A percentile compares a stretch with the other conserved stretches of the same genome.
Conservation (phyloP, 2,888 invertebrate genomes). For the Drosophila maculinotata region DNA sequence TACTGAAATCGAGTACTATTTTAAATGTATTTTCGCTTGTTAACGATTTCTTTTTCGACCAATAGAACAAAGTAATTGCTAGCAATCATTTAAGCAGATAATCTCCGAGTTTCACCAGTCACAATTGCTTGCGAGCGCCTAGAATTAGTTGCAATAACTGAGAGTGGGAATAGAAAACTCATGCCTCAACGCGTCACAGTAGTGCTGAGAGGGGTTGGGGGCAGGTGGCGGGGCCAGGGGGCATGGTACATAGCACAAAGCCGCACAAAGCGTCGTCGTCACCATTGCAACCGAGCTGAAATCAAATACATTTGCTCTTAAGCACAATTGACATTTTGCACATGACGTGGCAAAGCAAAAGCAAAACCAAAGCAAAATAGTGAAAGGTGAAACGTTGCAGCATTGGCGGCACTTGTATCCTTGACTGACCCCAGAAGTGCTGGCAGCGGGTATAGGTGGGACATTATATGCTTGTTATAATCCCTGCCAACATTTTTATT, state of each 20-base stretch:
- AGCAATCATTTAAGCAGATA: slow-evolving; percentile 26
- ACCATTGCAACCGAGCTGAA: slow-evolving; percentile 57
- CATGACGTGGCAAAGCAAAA: slow-evolving; percentile 68
- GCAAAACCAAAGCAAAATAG: slow-evolving; percentile 47
- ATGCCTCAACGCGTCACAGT: slow-evolving; percentile 36
- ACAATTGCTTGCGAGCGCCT: slow-evolving; percentile 1
- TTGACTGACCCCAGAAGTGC: slow-evolving; percentile 56
- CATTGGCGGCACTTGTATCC: slow-evolving; percentile 59
- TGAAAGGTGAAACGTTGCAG: slow-evolving; percentile 65
- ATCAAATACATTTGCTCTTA: slow-evolving; percentile 76
- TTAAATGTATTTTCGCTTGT: neutral
- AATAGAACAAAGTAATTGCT: neutral
- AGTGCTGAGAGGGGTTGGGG: neutral
- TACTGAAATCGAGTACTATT: neutral
- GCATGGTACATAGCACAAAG: slow-evolving; percentile 20
- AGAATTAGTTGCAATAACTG: slow-evolving; percentile 23
- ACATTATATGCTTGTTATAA: slow-evolving; percentile 80
- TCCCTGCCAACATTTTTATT: slow-evolving; percentile 82
- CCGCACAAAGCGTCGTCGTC: slow-evolving; percentile 41
- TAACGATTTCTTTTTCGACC: neutral
- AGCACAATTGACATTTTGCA: slow-evolving; percentile 79
- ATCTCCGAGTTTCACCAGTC: slow-evolving; percentile 1
- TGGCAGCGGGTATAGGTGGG: neutral
- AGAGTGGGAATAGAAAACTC: slow-evolving; percentile 24
- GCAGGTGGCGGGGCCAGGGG: too few relatives aligned